These are phyloP conservation scores for Amphilophus citrinellus DNA, from an alignment of 2,113 vertebrate genomes.

Conservation along the genomic window DNA sequence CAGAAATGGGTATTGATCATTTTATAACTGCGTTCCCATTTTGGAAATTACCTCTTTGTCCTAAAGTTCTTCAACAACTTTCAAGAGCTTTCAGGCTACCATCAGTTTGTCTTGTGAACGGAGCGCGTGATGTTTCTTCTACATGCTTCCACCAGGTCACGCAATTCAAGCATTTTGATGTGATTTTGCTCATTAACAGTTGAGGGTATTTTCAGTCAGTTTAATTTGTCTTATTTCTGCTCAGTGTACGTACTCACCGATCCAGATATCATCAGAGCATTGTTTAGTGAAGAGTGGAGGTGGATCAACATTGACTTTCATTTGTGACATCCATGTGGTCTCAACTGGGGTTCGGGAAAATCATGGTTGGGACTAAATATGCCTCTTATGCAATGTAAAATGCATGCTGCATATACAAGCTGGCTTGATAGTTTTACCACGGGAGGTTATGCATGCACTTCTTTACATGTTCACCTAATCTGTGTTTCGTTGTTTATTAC, in stretches of 20 bases:
- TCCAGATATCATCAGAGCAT: not conserved
- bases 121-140: not conserved
- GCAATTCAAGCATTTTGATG: not conserved
- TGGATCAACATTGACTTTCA: not conserved
- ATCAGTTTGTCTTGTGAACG: not conserved
- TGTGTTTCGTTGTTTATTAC: accelerated
- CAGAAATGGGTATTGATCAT: constrained; percentile 30
- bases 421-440: not conserved
- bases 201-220: not conserved
- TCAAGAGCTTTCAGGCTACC: not conserved
- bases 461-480: not conserved
- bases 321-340: not conserved
- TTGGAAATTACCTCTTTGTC: constrained; percentile 7
- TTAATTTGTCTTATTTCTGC: not conserved
- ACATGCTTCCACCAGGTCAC: not conserved
- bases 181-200: not conserved
- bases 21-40: not conserved
- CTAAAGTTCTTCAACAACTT: not conserved
- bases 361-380: not conserved
- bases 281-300: not conserved
- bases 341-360: not conserved
- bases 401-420: not conserved
- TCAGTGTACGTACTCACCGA: not conserved
- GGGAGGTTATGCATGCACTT: accelerated
- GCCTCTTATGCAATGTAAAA: not conserved